These are phyloP conservation scores for Zosterops japonicus DNA, from an alignment of 2,113 vertebrate genomes.

Conservation along the genomic window DNA sequence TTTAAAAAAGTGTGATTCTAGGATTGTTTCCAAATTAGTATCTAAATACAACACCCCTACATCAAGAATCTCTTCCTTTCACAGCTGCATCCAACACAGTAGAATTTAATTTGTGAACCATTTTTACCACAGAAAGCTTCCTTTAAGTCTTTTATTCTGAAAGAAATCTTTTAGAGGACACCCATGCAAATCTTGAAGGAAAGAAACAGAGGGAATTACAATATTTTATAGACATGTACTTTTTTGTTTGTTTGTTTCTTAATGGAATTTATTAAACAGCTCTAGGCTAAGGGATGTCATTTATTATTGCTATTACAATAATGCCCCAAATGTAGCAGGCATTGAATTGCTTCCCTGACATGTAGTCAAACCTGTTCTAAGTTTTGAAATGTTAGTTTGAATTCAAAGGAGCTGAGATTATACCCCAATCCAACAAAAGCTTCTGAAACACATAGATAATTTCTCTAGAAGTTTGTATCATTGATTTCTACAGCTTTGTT, in stretches of 20 bases:
- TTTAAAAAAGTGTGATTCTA: not conserved
- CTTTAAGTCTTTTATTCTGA: not conserved
- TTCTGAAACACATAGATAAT: not conserved
- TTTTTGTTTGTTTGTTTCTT: not conserved
- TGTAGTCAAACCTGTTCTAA: not conserved
- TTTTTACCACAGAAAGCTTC: not conserved
- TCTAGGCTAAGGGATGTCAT: not conserved
- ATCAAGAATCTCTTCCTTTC: not conserved
- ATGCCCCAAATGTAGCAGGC: not conserved
- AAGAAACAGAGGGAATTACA: not conserved
- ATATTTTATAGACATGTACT: not conserved
- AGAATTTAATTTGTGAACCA: not conserved
- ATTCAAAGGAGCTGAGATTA: not conserved
- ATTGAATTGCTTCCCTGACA: not conserved
- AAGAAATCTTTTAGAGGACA: not conserved
- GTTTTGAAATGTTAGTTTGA: not conserved
- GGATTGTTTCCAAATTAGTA: not conserved
- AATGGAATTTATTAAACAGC: not conserved
- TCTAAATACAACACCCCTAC: not conserved
- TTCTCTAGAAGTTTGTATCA: not conserved
- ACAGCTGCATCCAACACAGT: not conserved
- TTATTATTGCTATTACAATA: not conserved
- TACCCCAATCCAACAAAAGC: not conserved
- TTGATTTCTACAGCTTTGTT: not conserved
- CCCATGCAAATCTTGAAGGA: not conserved